These are phyloP conservation scores for Anableps anableps DNA, from an alignment of 2,797 vertebrate species.

Conservation along the genomic window DNA sequence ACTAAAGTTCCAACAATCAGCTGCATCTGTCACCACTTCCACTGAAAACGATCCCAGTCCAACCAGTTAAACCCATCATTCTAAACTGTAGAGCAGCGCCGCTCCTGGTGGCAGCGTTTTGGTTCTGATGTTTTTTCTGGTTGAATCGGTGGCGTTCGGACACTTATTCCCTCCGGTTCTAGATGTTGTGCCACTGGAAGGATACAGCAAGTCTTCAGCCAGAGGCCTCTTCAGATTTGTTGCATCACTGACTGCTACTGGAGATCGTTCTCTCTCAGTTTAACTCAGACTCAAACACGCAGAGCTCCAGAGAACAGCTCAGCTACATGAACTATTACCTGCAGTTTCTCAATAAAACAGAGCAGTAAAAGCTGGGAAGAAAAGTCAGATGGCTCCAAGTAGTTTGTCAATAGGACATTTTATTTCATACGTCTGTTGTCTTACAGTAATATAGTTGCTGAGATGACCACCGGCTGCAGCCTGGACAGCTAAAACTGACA, in stretches of 20 bases:
- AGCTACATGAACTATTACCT: not conserved
- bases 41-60: no score
- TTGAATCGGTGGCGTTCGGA: no score
- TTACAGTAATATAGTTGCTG: conserved; percentile 80
- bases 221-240: not conserved
- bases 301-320: no score
- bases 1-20: not conserved
- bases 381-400: conserved; percentile 28
- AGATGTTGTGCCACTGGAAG: no score
- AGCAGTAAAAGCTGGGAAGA: not conserved
- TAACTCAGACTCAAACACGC: no score
- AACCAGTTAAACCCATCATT: no score
- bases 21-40: no score
- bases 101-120: no score
- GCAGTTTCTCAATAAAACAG: not conserved
- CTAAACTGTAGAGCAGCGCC: no score
- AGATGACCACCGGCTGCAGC: conserved; percentile 75
- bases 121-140: not conserved
- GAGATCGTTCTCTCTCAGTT: not conserved
- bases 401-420: conserved; percentile 79
- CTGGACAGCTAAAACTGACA: conserved; percentile 71
- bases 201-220: not conserved
- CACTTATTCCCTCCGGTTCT: no score
- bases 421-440: conserved; percentile 78
- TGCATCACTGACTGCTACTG: not conserved